Conservation (phyloP, 2,888 invertebrate genomes). For the Pediacus dermestoides region DNA sequence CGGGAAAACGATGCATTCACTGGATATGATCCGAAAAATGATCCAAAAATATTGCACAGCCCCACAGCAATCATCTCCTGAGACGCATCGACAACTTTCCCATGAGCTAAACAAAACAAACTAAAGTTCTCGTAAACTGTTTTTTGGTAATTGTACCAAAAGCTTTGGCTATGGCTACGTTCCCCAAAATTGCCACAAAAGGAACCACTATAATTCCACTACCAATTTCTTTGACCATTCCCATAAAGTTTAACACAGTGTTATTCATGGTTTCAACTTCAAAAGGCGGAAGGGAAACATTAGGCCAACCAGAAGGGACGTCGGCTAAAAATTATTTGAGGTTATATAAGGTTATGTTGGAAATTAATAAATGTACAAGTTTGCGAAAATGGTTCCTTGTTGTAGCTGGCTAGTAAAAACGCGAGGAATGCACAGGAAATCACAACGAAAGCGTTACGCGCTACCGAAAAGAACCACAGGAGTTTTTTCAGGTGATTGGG, state of each 20-base stretch:
- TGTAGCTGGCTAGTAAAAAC: conserved; percentile 53
- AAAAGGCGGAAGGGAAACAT: conserved; percentile 55
- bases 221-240: conserved; percentile 62
- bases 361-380: conserved; percentile 55
- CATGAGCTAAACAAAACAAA: conserved; percentile 54
- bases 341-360: conserved; percentile 4
- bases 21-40: conserved; percentile 76
- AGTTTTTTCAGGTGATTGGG: conserved; percentile 52
- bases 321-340: conserved; percentile 49
- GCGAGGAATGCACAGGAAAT: conserved; percentile 59
- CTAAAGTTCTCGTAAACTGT: not conserved
- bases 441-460: conserved; percentile 69
- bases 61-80: conserved; percentile 79
- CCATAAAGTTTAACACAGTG: conserved; percentile 53
- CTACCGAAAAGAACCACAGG: conserved; percentile 63
- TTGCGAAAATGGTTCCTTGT: conserved; percentile 55
- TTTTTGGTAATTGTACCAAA: conserved; percentile 60
- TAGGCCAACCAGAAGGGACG: conserved; percentile 62
- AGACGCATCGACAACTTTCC: conserved; percentile 69
- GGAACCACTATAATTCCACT: conserved; percentile 69
- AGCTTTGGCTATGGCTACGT: conserved; percentile 81
- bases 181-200: conserved; percentile 70
- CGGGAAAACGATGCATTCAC: conserved; percentile 71
- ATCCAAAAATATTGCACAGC: conserved; percentile 69
- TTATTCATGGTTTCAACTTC: conserved; percentile 50